A percentile compares a stretch with the other conserved stretches of the same genome.
These are phyloP conservation scores for Trididemnum clinides DNA, from an alignment of 23 tunicate species.

Conservation along the genomic window DNA sequence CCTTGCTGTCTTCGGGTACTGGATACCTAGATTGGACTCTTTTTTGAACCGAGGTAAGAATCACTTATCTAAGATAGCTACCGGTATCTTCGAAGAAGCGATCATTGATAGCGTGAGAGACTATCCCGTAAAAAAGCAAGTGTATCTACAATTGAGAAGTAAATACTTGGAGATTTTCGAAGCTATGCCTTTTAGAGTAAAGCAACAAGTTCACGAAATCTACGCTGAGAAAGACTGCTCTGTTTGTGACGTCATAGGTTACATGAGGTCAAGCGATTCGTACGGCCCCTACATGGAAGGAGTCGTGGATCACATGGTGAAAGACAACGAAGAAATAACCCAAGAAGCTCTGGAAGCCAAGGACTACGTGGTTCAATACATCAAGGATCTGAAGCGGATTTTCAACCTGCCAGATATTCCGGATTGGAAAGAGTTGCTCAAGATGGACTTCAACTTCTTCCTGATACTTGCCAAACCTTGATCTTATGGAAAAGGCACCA, in stretches of 20 bases:
- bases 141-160: not conserved
- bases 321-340: not conserved
- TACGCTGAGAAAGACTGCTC: not conserved
- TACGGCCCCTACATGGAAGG: not conserved
- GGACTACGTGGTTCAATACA: not conserved
- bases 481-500: too few species aligned
- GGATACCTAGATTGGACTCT: not conserved
- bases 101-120: not conserved
- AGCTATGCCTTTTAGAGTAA: not conserved
- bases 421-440: not conserved
- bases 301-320: not conserved
- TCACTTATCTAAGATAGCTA: not conserved
- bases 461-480: not conserved
- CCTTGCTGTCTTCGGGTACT: slow-evolving; percentile 45
- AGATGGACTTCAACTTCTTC: not conserved
- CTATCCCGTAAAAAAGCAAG: not conserved
- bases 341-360: not conserved
- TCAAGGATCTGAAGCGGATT: not conserved
- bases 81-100: not conserved
- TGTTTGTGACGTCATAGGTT: not conserved
- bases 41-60: not conserved
- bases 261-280: slow-evolving; percentile 11
- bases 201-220: not conserved
- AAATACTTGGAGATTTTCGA: not conserved
- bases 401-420: not conserved